Percentiles rank a stretch among this genome's conserved stretches.
These are phyloP conservation scores for Dryadula phaetusa DNA, from an alignment of 2,888 invertebrate species.

Conservation along the genomic window DNA sequence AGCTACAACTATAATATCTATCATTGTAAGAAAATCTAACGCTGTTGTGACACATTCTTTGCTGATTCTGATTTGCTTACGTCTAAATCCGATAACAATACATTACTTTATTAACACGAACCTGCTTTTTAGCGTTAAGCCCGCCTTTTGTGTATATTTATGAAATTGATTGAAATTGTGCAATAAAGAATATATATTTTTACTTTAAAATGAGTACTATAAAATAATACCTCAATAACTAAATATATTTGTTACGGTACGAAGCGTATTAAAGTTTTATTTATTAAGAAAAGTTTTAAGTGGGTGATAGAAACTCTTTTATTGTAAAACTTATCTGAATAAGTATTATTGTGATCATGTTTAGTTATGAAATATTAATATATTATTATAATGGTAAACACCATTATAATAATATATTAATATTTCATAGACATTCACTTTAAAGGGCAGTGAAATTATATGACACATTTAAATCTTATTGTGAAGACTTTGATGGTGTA, in stretches of 20 bases:
- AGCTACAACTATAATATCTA: not conserved
- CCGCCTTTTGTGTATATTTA: too few relatives aligned
- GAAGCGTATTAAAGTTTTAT: not conserved
- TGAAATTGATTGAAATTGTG: too few relatives aligned
- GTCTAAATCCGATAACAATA: too few relatives aligned
- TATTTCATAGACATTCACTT: too few relatives aligned
- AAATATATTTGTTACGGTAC: not conserved
- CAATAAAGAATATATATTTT: too few relatives aligned
- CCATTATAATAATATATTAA: too few relatives aligned
- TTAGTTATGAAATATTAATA: not conserved
- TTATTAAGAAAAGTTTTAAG: not conserved
- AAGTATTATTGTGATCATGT: not conserved
- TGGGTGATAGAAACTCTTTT: conserved; percentile 1
- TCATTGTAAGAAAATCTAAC: too few relatives aligned
- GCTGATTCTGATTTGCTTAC: too few relatives aligned
- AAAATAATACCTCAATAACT: too few relatives aligned
- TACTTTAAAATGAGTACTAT: not conserved
- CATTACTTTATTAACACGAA: too few relatives aligned
- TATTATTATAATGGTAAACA: not conserved
- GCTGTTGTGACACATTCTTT: not conserved
- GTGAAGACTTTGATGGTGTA: too few relatives aligned
- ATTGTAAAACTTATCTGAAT: not conserved
- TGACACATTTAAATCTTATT: not conserved
- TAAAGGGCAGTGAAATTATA: not conserved
- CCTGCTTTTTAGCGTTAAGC: too few relatives aligned